A percentile compares a stretch with the other conserved stretches of the same genome.
These are phyloP conservation scores for Monomorium pharaonis DNA, from an alignment of 1,140 invertebrate species.

Conservation along the genomic window DNA sequence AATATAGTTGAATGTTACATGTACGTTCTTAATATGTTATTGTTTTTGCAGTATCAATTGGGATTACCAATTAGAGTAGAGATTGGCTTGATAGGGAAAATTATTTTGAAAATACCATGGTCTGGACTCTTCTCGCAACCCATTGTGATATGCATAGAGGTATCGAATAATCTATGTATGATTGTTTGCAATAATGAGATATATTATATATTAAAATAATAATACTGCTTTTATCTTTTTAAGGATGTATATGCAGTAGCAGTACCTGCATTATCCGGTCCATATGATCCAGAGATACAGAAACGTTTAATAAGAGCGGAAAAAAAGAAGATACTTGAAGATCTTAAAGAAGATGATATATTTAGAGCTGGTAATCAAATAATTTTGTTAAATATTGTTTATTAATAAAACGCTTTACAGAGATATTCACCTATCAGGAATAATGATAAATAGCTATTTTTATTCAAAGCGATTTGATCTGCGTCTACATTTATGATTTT, in stretches of 20 bases:
- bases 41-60: constrained; percentile 89
- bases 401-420: not conserved
- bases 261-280: constrained; percentile 89
- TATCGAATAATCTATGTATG: constrained; percentile 65
- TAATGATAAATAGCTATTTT: not conserved
- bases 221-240: constrained; percentile 42
- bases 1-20: not conserved
- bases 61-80: constrained; percentile 93
- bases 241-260: constrained; percentile 91
- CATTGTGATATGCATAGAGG: constrained; percentile 89
- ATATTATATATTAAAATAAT: constrained; percentile 12
- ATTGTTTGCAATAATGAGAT: not conserved
- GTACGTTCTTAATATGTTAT: not conserved
- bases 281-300: constrained; percentile 91
- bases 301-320: constrained; percentile 89
- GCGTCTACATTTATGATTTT: not conserved
- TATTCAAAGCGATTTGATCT: not conserved
- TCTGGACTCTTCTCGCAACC: constrained; percentile 90
- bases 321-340: constrained; percentile 88
- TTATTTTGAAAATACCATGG: constrained; percentile 92
- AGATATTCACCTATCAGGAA: not conserved
- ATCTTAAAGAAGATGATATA: constrained; percentile 83
- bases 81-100: constrained; percentile 91
- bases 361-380: constrained; percentile 80
- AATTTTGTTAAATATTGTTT: not conserved